Base-by-base conservation (phyloP, 2,797 vertebrate species). In the Sebastes taczanowskii region DNA sequence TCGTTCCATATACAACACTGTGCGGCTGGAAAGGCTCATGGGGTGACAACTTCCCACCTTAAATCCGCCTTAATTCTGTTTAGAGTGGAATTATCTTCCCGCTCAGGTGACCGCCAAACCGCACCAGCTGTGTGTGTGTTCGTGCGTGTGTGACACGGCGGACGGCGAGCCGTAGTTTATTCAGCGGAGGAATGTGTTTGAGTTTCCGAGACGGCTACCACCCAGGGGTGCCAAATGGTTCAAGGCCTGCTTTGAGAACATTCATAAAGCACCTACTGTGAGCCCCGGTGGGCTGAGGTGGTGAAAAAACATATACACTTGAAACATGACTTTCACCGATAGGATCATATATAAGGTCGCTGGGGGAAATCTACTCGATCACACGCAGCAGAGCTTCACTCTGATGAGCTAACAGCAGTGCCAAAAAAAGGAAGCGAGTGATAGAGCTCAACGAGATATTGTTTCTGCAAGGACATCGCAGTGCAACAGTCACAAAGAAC, bases 21-120 rank as follows among this genome's bases (percentile, higher is more conserved):
- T 89, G 87, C 73, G 81, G 88, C 90, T 94, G 91, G 88, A 89
- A 91, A 94, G 84, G 89, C 87, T 95, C 91, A 93, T 46, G 60
- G 77, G 87, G 92, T 94, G 95, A 96, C 94, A 94, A 94, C 94
- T 94, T 95, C 91, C 93, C 94, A 95, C 89, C 84, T 89, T 94
- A 94, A 94, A 93, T 94, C 91, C 79, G 83, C 90, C 90, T 93
- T 95, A 95, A 96, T 95, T 96, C 93, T 95, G 92, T 95, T 95
- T 95, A 90, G 94, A 95, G 90, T 95, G 92, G 92, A 95, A 95
- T 96, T 95, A 95, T 91, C 89, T 93, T 92, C 88, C 91, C 79
- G 89, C 92, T 95, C 94, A 95, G 93, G 92, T 95, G 94, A 94
- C 93, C 84, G 73, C 94, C 95, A 95, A 94, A 95, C 94, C 92